These are phyloP conservation scores for Microtus pennsylvanicus DNA, from an alignment of 2,113 vertebrate species.

Conservation along the genomic window DNA sequence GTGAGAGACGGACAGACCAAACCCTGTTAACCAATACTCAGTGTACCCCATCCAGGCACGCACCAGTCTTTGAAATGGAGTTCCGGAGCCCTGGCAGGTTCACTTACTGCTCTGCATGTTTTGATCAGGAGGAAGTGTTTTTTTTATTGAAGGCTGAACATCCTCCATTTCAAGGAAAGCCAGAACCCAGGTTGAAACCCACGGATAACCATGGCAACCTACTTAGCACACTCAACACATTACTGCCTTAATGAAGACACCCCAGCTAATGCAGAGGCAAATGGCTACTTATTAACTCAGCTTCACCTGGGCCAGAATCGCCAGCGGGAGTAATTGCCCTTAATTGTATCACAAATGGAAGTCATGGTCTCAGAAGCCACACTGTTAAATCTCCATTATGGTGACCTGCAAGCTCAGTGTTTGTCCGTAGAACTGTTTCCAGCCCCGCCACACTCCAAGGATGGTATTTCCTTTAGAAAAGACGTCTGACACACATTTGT, in stretches of 20 bases:
- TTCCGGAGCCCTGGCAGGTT: neutral
- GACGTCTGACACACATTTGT: neutral
- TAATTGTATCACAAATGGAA: constrained; percentile 62
- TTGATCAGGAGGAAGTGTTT: constrained; percentile 6
- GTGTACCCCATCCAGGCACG: neutral
- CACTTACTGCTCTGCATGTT: neutral
- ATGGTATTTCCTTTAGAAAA: constrained; percentile 31
- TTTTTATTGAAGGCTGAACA: constrained; percentile 50
- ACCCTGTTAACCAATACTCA: neutral
- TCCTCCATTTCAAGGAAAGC: constrained; percentile 49
- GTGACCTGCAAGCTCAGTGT: neutral
- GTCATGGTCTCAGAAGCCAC: neutral
- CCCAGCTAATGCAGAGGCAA: constrained; percentile 67
- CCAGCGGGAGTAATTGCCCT: constrained; percentile 1
- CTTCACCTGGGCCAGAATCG: constrained; percentile 49
- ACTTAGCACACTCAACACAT: constrained; percentile 5
- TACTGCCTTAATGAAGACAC: constrained; percentile 65
- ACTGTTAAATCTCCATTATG: constrained; percentile 7
- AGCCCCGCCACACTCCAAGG: neutral
- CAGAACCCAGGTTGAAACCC: neutral
- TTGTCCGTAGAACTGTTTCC: neutral
- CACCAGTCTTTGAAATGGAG: neutral
- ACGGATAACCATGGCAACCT: constrained; percentile 61
- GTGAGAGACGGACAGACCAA: neutral
- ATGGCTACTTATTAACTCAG: constrained; percentile 71